Percentiles rank a stretch among this genome's conserved stretches.
phyloP scores from a whole-genome alignment of 2,113 vertebrate species.

The Labrus mixtus region DNA sequence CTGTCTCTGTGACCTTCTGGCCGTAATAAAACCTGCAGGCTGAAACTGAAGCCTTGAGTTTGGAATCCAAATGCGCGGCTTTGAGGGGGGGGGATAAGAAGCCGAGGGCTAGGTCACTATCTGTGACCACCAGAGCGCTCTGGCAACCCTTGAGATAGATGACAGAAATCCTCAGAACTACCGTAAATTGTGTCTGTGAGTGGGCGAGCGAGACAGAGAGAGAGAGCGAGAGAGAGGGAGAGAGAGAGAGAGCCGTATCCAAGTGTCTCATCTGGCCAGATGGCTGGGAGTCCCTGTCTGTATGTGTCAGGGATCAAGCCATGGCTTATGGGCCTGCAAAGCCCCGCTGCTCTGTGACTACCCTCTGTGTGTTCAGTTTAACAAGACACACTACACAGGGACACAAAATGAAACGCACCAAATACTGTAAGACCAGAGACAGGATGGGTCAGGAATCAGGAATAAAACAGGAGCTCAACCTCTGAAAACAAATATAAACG shows the following conservation, averaged over 20 bases:
- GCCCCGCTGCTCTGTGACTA: constrained; percentile 48
- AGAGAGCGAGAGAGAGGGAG: background rate
- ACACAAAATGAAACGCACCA: constrained; percentile 10
- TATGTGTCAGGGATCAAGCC: constrained; percentile 61
- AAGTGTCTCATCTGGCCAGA: constrained; percentile 68
- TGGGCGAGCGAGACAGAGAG: background rate
- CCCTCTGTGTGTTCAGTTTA: constrained; percentile 25
- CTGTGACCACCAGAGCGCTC: constrained; percentile 69
- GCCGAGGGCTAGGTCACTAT: constrained; percentile 69
- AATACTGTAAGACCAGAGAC: background rate
- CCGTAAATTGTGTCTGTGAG: constrained; percentile 16
- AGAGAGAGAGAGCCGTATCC: constrained; percentile 19
- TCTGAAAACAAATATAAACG: constrained; percentile 18
- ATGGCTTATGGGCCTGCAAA: constrained; percentile 59
- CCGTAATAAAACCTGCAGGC: constrained; percentile 35
- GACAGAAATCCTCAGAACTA: constrained; percentile 52
- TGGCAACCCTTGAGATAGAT: constrained; percentile 50
- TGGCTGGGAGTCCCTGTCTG: constrained; percentile 63
- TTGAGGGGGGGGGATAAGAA: constrained; percentile 33
- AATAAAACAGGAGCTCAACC: constrained; percentile 5
- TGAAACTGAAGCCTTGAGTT: constrained; percentile 35
- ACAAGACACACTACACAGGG: background rate
- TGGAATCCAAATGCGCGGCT: constrained; percentile 33
- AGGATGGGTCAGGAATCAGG: background rate
- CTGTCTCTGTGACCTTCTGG: constrained; percentile 36